Base-by-base conservation (phyloP, 1,140 invertebrate species). In the Hyles euphorbiae region DNA sequence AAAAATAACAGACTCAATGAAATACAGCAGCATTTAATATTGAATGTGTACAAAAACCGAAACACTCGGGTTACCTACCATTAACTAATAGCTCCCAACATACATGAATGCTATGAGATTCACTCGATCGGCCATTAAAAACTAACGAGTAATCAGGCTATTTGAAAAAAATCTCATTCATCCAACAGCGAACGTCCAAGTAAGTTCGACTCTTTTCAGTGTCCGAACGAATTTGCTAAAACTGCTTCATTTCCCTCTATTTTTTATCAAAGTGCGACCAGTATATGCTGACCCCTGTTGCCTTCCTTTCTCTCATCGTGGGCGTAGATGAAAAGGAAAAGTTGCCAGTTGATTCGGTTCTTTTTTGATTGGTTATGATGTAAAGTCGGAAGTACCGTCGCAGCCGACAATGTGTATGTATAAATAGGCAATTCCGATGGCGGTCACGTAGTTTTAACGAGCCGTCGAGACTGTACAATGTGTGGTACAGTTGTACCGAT, bases 341-440 rank as follows among this genome's bases (percentile, higher is more conserved):
- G 55, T 49, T 63, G 60, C 57, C 34, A 63, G 56, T 40, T 40
- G 36, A 2, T 40, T 40, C 36, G 59, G 75, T 52, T 74, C 75
- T 51, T 52, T 36, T 60, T 62, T 59, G n/a, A 34, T 34, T 81
- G 76, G 75, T 73, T 74, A 69, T 63, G 67, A 60, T 51, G 60
- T 46, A 64, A 66, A 61, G 65, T 71, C 69, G 68, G 56, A 66
- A 74, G 60, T 65, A 63, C 64, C 70, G 36, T 40, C 36, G 68
- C 63, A 74, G 72, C 70, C 74, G 76, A 78, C 79, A 83, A 82
- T 86, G 78, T 22, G 22, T 86, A 76, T 83, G 75, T 83, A 86
- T 83, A 87, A 87, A 83, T 83, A 87, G 80, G 83, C 80, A 77
- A 83, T 87, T 72, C 68, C 65, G 67, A 87, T 87, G 81, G 75